Conservation (phyloP, 2,888 invertebrate species). For the Cetonia aurata region DNA sequence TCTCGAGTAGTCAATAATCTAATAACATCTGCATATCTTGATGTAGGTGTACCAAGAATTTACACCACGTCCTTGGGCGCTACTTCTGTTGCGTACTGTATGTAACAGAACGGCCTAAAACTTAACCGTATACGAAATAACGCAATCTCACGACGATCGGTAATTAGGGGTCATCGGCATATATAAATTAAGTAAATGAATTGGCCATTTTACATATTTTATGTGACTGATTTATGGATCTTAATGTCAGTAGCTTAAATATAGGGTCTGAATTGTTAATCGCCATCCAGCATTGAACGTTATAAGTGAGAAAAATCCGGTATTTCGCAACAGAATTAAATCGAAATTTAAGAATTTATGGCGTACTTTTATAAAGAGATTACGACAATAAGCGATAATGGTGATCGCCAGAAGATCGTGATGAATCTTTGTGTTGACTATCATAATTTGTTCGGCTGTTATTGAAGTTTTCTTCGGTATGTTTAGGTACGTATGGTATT, state of each 20-base stretch:
- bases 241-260: conserved; percentile 55
- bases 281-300: conserved; percentile 23
- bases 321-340: conserved; percentile 37
- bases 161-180: conserved; percentile 45
- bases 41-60: neutral
- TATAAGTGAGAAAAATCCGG: conserved; percentile 36
- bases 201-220: conserved; percentile 46
- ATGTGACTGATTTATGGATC: conserved; percentile 52
- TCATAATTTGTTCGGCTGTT: too few relatives aligned
- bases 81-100: neutral
- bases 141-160: conserved; percentile 30
- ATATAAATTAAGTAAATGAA: conserved; percentile 47
- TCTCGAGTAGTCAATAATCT: too few relatives aligned
- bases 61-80: neutral
- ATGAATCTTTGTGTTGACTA: neutral
- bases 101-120: conserved; percentile 8
- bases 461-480: too few relatives aligned
- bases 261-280: conserved; percentile 47
- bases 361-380: conserved; percentile 1
- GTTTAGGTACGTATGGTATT: too few relatives aligned
- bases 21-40: too few relatives aligned
- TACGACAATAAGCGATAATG: conserved; percentile 13
- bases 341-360: conserved; percentile 35
- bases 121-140: conserved; percentile 13
- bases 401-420: conserved; percentile 12